phyloP scores from a whole-genome alignment of 2,797 vertebrate species.

The Antrozous pallidus region DNA sequence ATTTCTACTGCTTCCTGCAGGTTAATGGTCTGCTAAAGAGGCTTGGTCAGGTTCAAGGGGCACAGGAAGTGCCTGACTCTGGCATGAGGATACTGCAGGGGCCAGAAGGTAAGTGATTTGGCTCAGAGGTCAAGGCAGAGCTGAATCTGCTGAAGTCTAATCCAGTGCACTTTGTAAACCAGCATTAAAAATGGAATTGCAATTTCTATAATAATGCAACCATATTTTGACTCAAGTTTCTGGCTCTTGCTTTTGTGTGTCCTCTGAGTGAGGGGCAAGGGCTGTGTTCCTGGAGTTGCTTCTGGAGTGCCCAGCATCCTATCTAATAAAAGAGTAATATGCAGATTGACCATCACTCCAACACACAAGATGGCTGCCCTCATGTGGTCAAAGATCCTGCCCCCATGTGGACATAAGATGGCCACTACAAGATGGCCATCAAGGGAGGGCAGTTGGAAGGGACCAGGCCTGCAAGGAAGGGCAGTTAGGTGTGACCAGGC shows the following conservation, averaged over 20 bases:
- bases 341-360: too few relatives aligned
- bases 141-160: not conserved
- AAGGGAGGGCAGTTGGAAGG: too few relatives aligned
- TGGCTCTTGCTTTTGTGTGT: not conserved
- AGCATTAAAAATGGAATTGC: not conserved
- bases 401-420: too few relatives aligned
- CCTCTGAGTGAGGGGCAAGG: not conserved
- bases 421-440: too few relatives aligned
- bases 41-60: not conserved
- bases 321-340: too few relatives aligned
- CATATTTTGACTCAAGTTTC: not conserved
- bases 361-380: too few relatives aligned
- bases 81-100: not conserved
- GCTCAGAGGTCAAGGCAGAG: not conserved
- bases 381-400: too few relatives aligned
- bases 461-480: too few relatives aligned
- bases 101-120: not conserved
- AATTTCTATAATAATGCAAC: not conserved
- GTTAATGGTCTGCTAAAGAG: not conserved
- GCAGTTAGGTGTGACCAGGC: too few relatives aligned
- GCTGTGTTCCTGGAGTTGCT: not conserved
- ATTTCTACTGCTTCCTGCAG: not conserved
- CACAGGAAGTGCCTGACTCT: not conserved
- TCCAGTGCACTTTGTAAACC: not conserved
- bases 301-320: accelerated